Evolutionary conservation across 2,797 vertebrate species (phyloP), one percentile per base, ranked within the genome.

Genomic region (Gambelia wislizenii): DNA sequence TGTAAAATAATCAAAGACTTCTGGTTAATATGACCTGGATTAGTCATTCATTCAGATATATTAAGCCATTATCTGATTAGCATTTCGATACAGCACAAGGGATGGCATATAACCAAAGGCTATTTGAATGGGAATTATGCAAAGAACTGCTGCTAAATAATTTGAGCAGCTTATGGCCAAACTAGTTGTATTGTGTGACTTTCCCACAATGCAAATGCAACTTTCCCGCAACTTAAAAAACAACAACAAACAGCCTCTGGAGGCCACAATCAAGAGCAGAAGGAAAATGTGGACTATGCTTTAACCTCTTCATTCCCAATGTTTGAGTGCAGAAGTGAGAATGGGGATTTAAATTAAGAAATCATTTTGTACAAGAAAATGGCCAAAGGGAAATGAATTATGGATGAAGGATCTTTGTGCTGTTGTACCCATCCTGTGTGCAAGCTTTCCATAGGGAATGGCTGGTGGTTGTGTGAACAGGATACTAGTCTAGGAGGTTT

Each of bases 61-160:
- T 56, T 87, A 30, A 25, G 75, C 14, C 44, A 83, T 77, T 77
- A 52, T 70, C 47, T 87, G 77, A 69, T 84, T 89, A 78, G 47
- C 18, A 42, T 67, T 84, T 77, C 54, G 47, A 33, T 75, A 54
- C 56, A 67, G 27, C 39, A 52, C 42, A 39, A 88, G 44, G 27
- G 18, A 54, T 69, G 27, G 39, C n/a, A 76, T 52, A 33, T 83
- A 83, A 64, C 42, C 49, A 25, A 47, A 27, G 13, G 30, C 27
- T 70, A 10, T 79, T 59, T 79, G 14, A 85, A 33, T 36, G 70
- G 49, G 64, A 85, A 64, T 27, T 81, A 72, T 16, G 33, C 39
- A 64, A 27, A 49, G 33, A n/a, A 18, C 64, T 67, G 42, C 42
- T 30, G 36, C 64, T 39, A 80, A 42, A 85, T 49, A 12, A 49